phyloP scores from a whole-genome alignment of 2,113 vertebrate genomes.

The Grallaria varia region DNA sequence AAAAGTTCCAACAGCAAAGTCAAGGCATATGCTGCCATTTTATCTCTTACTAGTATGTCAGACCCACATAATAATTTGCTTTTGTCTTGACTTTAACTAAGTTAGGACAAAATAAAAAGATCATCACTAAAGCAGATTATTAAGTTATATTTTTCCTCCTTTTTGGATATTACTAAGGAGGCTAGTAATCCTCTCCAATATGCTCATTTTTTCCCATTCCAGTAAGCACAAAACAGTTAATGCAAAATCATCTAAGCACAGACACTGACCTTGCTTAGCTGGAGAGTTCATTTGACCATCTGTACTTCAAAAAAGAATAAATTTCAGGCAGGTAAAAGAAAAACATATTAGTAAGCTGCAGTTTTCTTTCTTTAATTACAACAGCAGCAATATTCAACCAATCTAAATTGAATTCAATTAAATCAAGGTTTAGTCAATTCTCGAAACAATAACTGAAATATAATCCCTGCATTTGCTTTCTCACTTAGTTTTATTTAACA shows the following conservation, averaged over 20 bases:
- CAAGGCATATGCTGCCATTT: background rate
- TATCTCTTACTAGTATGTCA: background rate
- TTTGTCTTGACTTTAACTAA: background rate
- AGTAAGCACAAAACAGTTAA: conserved; percentile 1
- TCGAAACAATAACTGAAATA: conserved; percentile 5
- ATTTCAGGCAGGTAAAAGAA: background rate
- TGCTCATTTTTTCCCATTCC: background rate
- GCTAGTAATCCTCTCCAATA: background rate
- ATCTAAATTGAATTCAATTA: conserved; percentile 13
- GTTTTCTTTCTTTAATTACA: conserved; percentile 18
- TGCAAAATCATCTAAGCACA: background rate
- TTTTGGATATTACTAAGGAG: background rate
- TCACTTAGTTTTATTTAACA: conserved; percentile 2
- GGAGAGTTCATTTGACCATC: background rate
- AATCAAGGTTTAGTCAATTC: conserved; percentile 7
- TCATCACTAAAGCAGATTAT: background rate
- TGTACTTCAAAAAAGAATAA: background rate
- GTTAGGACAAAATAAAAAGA: background rate
- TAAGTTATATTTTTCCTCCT: background rate
- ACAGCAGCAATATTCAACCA: background rate
- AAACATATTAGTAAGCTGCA: background rate
- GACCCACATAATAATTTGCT: background rate
- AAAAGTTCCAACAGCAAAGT: background rate
- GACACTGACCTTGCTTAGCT: background rate
- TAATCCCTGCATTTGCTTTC: background rate